Evolutionary conservation across 2,797 vertebrate species (phyloP).

Genomic region (Mus spretus): DNA sequence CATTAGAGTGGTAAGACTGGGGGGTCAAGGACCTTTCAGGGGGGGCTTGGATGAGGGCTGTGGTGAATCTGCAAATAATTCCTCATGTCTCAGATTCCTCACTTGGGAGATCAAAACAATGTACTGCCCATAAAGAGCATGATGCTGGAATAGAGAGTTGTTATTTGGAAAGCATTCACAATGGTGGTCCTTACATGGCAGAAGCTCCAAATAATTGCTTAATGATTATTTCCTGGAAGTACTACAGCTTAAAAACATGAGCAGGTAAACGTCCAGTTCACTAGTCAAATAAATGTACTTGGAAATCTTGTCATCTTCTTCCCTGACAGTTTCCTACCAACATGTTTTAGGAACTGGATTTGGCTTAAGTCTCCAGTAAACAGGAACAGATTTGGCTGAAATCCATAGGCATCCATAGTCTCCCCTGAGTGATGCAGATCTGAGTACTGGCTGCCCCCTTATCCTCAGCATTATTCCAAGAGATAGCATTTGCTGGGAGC

Average conservation of each 20-base stretch:
- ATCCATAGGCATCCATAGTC: not conserved
- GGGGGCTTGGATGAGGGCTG: too few species aligned
- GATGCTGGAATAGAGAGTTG: not conserved
- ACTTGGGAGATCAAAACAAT: not conserved
- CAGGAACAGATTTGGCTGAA: not conserved
- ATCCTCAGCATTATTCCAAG: not conserved
- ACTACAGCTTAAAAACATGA: not conserved
- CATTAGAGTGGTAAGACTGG: fast-evolving
- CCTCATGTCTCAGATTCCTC: not conserved
- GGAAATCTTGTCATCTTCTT: not conserved
- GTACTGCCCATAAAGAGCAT: not conserved
- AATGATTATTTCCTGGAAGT: not conserved
- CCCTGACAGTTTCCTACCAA: not conserved
- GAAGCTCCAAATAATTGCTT: not conserved
- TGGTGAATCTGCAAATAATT: not conserved
- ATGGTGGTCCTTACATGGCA: not conserved
- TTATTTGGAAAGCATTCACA: not conserved
- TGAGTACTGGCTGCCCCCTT: not conserved
- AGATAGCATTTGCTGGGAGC: not conserved
- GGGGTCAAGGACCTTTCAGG: not conserved
- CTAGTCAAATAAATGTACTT: slow-evolving; percentile 13
- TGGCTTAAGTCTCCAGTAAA: not conserved
- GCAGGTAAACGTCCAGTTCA: not conserved
- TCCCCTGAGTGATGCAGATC: not conserved
- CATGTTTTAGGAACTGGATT: not conserved